Conservation (phyloP, 2,888 invertebrate genomes). For the Melitaea athalia region DNA sequence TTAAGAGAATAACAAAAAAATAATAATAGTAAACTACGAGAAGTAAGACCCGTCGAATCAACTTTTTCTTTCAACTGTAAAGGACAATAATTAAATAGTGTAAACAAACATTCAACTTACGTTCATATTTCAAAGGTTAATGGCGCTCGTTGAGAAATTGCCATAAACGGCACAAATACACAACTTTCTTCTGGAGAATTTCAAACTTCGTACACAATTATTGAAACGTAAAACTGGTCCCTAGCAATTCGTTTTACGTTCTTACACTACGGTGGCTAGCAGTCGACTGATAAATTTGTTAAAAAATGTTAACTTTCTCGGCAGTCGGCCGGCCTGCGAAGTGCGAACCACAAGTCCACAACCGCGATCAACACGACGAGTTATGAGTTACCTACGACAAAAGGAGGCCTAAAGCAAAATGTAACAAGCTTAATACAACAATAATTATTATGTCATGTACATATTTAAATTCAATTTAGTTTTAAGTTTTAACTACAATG, state of each 20-base stretch:
- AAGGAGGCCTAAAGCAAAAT: slow-evolving; percentile 27
- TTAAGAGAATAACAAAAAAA: not conserved
- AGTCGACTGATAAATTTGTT: slow-evolving; percentile 31
- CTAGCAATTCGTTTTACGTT: slow-evolving; percentile 23
- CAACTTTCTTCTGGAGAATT: slow-evolving; percentile 44
- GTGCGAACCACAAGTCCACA: too few relatives aligned
- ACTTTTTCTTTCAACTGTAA: slow-evolving; percentile 27
- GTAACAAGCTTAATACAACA: slow-evolving; percentile 19
- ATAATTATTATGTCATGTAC: not conserved
- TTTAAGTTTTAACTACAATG: too few relatives aligned
- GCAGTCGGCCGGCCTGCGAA: slow-evolving; percentile 36
- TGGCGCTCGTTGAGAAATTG: slow-evolving; percentile 22
- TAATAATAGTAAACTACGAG: not conserved
- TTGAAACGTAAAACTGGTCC: slow-evolving; percentile 37
- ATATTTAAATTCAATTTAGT: too few relatives aligned
- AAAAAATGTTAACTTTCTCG: slow-evolving; percentile 40
- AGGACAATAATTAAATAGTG: slow-evolving; percentile 13
- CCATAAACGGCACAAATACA: slow-evolving; percentile 43
- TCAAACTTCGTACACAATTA: slow-evolving; percentile 40
- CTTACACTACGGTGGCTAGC: slow-evolving; percentile 17
- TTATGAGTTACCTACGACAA: slow-evolving; percentile 8
- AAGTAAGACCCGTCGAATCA: slow-evolving; percentile 12
- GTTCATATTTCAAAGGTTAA: slow-evolving; percentile 39
- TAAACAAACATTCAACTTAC: slow-evolving; percentile 35
- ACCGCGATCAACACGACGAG: slow-evolving; percentile 36